Conservation (phyloP, 2,888 invertebrate genomes). For the Tenodera sinensis region DNA sequence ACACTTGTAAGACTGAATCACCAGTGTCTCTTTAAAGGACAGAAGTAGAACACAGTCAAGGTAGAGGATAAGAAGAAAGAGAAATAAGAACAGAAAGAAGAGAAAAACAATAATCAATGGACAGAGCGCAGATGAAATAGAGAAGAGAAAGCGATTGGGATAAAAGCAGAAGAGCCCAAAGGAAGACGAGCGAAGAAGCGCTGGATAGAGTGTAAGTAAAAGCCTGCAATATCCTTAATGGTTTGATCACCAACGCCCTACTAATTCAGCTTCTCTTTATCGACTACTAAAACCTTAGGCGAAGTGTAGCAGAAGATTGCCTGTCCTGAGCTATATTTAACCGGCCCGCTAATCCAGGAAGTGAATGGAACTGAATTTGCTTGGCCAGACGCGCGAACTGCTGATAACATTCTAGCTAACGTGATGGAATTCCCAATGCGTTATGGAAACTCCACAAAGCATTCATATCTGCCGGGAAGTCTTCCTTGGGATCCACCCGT, state of each 20-base stretch:
- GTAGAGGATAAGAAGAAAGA: too few species aligned
- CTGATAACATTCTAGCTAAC: neutral
- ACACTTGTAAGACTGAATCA: too few species aligned
- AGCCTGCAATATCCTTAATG: neutral
- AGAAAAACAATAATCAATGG: neutral
- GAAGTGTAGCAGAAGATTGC: neutral
- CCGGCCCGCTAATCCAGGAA: neutral
- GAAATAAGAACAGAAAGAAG: neutral
- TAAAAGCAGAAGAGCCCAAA: neutral
- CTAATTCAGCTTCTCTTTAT: neutral
- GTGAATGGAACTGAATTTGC: neutral
- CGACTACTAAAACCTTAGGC: neutral
- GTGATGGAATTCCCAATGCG: neutral
- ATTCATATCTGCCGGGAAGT: neutral
- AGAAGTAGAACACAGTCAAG: too few species aligned
- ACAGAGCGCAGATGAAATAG: too few species aligned
- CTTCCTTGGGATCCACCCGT: neutral
- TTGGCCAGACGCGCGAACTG: neutral
- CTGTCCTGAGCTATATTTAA: neutral
- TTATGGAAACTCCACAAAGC: neutral
- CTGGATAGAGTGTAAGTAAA: neutral
- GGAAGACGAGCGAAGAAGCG: neutral
- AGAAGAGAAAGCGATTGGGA: neutral
- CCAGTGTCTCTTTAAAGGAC: too few species aligned
- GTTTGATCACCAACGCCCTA: neutral